phyloP scores from a whole-genome alignment of 2,797 vertebrate genomes.

The Nannoperca obscura region DNA sequence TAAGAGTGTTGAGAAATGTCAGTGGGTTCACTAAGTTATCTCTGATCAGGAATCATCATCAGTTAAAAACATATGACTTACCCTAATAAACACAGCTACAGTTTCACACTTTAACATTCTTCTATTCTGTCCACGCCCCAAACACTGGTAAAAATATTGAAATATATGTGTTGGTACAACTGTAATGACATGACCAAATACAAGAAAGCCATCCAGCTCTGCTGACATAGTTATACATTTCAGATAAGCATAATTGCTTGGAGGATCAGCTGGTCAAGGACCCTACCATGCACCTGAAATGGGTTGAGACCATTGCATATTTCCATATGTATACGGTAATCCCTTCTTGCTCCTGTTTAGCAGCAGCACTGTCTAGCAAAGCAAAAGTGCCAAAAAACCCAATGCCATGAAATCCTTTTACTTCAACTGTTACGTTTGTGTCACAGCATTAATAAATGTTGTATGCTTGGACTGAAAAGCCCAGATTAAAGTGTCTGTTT shows the following conservation, averaged over 20 bases:
- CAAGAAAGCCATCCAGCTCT: conserved; percentile 1
- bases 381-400: conserved; percentile 63
- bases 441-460: conserved; percentile 74
- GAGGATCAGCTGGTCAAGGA: conserved; percentile 58
- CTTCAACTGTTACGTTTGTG: conserved; percentile 73
- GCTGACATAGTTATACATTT: conserved; percentile 31
- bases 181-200: conserved; percentile 14
- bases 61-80: background rate
- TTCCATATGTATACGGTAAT: conserved; percentile 58
- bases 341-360: conserved; percentile 58
- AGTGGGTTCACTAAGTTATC: conserved; percentile 9
- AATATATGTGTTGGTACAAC: conserved; percentile 16
- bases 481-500: conserved; percentile 68
- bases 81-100: background rate
- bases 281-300: conserved; percentile 55
- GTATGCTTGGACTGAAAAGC: conserved; percentile 72
- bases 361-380: conserved; percentile 48
- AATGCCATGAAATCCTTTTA: conserved; percentile 75
- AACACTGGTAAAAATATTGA: background rate
- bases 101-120: background rate
- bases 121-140: background rate
- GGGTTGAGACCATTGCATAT: conserved; percentile 54
- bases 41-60: conserved; percentile 6
- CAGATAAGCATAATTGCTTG: conserved; percentile 49
- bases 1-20: background rate